phyloP scores from a whole-genome alignment of 2,888 invertebrate genomes.

The Clanis bilineata region DNA sequence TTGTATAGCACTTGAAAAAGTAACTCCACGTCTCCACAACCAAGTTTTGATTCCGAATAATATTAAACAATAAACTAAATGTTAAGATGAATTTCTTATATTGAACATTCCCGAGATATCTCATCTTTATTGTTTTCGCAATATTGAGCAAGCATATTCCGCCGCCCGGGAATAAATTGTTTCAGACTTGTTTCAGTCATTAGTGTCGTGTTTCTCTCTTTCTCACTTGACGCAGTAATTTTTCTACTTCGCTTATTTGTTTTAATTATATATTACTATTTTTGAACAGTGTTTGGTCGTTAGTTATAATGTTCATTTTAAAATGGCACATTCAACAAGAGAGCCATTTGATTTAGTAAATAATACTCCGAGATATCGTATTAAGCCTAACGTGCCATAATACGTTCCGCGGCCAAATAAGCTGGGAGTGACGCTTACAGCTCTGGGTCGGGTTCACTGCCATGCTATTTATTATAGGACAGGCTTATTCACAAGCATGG shows the following conservation, averaged over 20 bases:
- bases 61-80: neutral
- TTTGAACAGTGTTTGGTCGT: neutral
- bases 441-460: neutral
- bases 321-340: no score
- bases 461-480: neutral
- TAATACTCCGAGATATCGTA: neutral
- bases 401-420: neutral
- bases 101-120: conserved; percentile 24
- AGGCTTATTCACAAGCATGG: neutral
- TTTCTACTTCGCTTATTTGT: conserved; percentile 34
- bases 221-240: conserved; percentile 35
- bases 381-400: neutral
- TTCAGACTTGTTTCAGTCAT: conserved; percentile 39
- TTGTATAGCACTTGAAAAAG: neutral
- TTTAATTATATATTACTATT: conserved; percentile 4
- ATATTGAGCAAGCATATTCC: conserved; percentile 16
- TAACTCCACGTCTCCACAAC: neutral
- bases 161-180: conserved; percentile 39
- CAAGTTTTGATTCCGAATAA: neutral
- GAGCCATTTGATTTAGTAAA: no score
- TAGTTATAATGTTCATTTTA: neutral
- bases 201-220: conserved; percentile 37
- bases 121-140: conserved; percentile 2
- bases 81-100: neutral
- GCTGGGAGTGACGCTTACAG: neutral